Conservation (phyloP, 2,113 vertebrate species). For the Eira barbara region DNA sequence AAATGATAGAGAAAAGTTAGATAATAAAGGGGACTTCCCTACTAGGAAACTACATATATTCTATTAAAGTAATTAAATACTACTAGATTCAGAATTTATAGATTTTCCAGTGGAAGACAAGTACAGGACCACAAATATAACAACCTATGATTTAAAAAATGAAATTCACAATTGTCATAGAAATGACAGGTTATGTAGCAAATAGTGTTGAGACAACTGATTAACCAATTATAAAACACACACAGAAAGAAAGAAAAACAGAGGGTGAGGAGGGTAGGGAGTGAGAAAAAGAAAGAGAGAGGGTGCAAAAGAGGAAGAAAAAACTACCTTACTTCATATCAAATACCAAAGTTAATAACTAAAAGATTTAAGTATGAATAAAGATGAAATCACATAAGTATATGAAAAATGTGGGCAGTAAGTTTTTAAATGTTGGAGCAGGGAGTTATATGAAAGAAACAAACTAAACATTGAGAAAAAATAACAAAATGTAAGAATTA, state of each 20-base stretch:
- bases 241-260: background rate
- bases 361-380: constrained; percentile 9
- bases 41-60: background rate
- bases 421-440: background rate
- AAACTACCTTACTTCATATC: background rate
- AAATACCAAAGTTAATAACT: background rate
- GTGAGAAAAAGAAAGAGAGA: background rate
- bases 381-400: constrained; percentile 12
- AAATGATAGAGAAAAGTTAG: background rate
- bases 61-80: background rate
- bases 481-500: constrained; percentile 17
- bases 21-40: background rate
- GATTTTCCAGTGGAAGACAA: background rate
- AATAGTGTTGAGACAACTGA: background rate
- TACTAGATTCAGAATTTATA: background rate
- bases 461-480: background rate
- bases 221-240: background rate
- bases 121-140: background rate
- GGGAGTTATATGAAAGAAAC: background rate
- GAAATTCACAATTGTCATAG: background rate
- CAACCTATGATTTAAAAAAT: background rate
- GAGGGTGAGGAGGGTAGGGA: background rate
- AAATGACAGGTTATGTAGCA: constrained; percentile 4
- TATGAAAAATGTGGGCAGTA: background rate
- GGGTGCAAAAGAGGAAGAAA: background rate